Conservation (phyloP, 1,140 invertebrate species). For the Lepidostoma basale region DNA sequence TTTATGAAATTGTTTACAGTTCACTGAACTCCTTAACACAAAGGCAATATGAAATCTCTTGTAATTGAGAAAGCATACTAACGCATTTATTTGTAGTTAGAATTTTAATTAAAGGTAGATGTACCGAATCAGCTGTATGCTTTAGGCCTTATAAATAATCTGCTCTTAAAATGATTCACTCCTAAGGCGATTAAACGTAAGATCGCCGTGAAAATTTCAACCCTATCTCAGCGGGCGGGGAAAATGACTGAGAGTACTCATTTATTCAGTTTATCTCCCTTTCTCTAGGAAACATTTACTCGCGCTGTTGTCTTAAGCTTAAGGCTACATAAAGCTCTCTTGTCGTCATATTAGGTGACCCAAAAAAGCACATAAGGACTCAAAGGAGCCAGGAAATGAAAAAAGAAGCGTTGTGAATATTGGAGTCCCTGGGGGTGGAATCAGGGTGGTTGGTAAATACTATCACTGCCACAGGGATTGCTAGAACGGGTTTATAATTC, state of each 20-base stretch:
- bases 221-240: constrained; percentile 39
- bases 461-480: constrained; percentile 36
- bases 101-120: constrained; percentile 22
- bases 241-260: constrained; percentile 34
- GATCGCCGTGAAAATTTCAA: constrained; percentile 45
- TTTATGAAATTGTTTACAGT: too few species aligned
- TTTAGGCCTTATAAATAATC: constrained; percentile 21
- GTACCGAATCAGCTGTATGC: neutral
- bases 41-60: too few species aligned
- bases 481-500: constrained; percentile 36
- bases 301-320: constrained; percentile 36
- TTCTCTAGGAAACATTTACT: constrained; percentile 40
- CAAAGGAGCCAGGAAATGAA: constrained; percentile 42
- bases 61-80: too few species aligned
- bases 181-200: constrained; percentile 44
- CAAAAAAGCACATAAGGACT: constrained; percentile 43
- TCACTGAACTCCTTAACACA: too few species aligned
- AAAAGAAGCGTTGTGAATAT: constrained; percentile 32
- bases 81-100: too few species aligned
- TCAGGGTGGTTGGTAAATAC: constrained; percentile 17
- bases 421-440: neutral
- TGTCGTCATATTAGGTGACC: constrained; percentile 45
- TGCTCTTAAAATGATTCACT: constrained; percentile 22
- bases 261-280: constrained; percentile 41
- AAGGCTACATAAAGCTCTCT: constrained; percentile 39